These are phyloP conservation scores for Opisthocomus hoazin DNA, from an alignment of 2,113 vertebrate genomes.

Conservation along the genomic window DNA sequence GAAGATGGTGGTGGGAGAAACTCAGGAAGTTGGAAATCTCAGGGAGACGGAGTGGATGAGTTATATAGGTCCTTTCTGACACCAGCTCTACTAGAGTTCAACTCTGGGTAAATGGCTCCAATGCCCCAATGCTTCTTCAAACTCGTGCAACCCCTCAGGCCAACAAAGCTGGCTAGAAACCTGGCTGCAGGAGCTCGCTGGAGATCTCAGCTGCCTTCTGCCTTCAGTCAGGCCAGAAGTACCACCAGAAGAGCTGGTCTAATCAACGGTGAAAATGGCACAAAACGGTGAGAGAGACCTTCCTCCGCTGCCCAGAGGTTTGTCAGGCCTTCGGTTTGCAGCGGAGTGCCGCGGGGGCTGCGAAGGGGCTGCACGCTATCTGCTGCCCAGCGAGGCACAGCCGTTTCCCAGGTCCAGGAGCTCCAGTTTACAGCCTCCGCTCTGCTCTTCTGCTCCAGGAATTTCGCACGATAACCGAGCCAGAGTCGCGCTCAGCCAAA, in stretches of 20 bases:
- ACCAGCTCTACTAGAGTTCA: neutral
- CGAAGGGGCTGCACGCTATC: neutral
- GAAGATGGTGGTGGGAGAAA: neutral
- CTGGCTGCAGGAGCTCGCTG: neutral
- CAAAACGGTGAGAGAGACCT: no score
- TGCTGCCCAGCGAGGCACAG: neutral
- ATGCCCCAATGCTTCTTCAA: neutral
- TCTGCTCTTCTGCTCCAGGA: neutral
- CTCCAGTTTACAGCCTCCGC: neutral
- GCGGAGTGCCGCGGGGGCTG: neutral
- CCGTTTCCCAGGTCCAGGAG: neutral
- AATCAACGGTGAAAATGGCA: neutral
- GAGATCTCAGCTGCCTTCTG: neutral
- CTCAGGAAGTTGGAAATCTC: slow-evolving; percentile 32
- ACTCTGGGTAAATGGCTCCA: neutral
- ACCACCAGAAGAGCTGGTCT: neutral
- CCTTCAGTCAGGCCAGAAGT: neutral
- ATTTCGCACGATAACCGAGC: neutral
- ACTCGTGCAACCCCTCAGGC: neutral
- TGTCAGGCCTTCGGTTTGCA: neutral
- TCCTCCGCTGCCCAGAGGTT: neutral
- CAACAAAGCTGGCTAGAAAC: neutral
- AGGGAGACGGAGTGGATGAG: neutral
- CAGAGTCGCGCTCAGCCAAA: neutral
- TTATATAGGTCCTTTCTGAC: neutral